Percentiles rank a stretch among this genome's conserved stretches.
These are phyloP conservation scores for Chamaetylas fuelleborni DNA, from an alignment of 2,113 vertebrate genomes.

Conservation along the genomic window DNA sequence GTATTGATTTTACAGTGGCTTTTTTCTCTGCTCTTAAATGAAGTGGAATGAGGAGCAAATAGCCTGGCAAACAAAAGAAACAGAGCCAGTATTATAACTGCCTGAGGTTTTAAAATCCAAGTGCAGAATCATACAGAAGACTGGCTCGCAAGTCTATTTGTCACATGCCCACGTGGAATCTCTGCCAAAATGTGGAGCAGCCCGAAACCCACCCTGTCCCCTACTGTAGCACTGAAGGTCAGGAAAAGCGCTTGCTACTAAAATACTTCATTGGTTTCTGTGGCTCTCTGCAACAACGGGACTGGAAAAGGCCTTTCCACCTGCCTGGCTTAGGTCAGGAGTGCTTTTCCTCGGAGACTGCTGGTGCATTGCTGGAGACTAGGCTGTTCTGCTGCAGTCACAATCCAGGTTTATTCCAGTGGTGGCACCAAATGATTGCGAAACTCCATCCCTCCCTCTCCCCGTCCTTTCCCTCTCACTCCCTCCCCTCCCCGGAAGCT, in stretches of 20 bases:
- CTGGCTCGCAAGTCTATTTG: not conserved
- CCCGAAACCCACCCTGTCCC: not conserved
- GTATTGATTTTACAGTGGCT: conserved; percentile 45
- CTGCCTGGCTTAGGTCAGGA: not conserved
- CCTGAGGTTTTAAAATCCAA: conserved; percentile 24
- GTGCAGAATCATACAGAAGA: not conserved
- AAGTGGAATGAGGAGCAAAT: conserved; percentile 55
- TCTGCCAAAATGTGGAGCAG: not conserved
- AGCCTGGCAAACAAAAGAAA: conserved; percentile 51
- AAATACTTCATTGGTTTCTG: conserved; percentile 3
- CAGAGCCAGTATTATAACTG: conserved; percentile 31
- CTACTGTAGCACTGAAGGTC: not conserved
- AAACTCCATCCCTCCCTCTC: not conserved
- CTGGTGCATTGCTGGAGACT: not conserved
- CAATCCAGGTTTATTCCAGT: not conserved
- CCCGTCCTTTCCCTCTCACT: not conserved
- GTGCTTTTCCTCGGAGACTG: not conserved
- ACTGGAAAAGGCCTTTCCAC: not conserved
- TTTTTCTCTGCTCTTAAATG: conserved; percentile 31
- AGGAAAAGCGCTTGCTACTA: not conserved
- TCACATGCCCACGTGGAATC: not conserved
- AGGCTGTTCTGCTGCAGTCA: not conserved
- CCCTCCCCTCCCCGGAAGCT: not conserved
- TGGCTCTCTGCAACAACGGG: not conserved
- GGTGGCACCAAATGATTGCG: not conserved